Conservation (phyloP, 1,140 invertebrate genomes). For the Rhopalosiphum padi region DNA sequence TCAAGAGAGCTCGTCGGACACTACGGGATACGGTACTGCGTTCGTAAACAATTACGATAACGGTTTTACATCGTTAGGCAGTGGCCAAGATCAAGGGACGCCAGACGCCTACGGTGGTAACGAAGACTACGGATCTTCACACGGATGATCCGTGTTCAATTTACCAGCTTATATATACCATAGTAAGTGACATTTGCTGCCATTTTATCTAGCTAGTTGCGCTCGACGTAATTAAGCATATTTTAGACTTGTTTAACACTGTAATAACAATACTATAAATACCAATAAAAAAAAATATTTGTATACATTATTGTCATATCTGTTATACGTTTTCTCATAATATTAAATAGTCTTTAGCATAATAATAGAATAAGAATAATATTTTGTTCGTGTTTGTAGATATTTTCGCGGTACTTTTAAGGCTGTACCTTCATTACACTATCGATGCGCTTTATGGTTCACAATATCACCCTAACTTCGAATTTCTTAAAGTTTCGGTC, state of each 20-base stretch:
- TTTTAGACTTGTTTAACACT: not conserved
- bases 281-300: not conserved
- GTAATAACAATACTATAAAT: not conserved
- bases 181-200: constrained; percentile 56
- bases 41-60: not conserved
- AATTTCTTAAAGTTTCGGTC: not conserved
- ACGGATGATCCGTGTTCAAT: not conserved
- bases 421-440: not conserved
- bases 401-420: not conserved
- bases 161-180: constrained; percentile 52
- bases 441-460: not conserved
- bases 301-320: not conserved
- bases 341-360: not conserved
- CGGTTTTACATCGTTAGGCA: not conserved
- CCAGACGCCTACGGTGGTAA: constrained; percentile 61
- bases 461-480: not conserved
- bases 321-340: not conserved
- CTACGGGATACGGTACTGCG: not conserved
- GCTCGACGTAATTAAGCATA: not conserved
- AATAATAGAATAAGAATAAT: not conserved
- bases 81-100: constrained; percentile 57
- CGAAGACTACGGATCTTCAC: constrained; percentile 59
- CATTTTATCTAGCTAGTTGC: constrained; percentile 28
- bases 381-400: not conserved
- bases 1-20: constrained; percentile 59